Evolutionary conservation across 2,888 invertebrate genomes (phyloP).

Genomic region (Entomobrya multifasciata): DNA sequence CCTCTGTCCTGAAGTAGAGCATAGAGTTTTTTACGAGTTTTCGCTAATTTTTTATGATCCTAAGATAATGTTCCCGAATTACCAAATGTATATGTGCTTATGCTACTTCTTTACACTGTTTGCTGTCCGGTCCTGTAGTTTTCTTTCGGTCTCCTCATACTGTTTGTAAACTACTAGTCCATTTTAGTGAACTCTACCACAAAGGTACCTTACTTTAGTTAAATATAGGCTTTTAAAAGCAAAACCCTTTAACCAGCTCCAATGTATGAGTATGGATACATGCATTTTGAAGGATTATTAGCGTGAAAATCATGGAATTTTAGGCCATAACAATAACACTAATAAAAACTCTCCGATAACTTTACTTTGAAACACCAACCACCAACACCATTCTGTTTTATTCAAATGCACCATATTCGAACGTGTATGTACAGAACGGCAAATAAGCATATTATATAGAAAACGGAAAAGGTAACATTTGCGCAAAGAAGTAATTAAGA

Average conservation of each 20-base stretch:
- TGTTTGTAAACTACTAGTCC: too few relatives aligned
- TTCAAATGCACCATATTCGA: too few relatives aligned
- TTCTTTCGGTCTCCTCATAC: too few relatives aligned
- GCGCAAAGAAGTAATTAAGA: conserved; percentile 52
- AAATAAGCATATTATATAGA: not conserved
- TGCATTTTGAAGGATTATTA: conserved; percentile 20
- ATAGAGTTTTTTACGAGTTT: too few relatives aligned
- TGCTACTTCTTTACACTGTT: too few relatives aligned
- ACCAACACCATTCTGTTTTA: too few relatives aligned
- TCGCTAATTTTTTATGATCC: too few relatives aligned
- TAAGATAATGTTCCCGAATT: too few relatives aligned
- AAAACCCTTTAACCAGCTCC: not conserved
- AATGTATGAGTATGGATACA: not conserved
- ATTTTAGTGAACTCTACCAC: conserved; percentile 36
- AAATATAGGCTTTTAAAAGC: too few relatives aligned
- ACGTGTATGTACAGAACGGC: not conserved
- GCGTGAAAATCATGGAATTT: not conserved
- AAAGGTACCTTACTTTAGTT: conserved; percentile 1
- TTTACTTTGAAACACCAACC: not conserved
- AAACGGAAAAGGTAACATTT: conserved; percentile 52
- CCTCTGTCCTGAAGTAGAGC: too few relatives aligned
- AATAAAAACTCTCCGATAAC: conserved; percentile 4
- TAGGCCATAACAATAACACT: not conserved
- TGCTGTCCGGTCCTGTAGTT: too few relatives aligned
- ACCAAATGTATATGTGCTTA: too few relatives aligned